Conservation (phyloP, 2,113 vertebrate species). For the Entomyzon cyanotis region DNA sequence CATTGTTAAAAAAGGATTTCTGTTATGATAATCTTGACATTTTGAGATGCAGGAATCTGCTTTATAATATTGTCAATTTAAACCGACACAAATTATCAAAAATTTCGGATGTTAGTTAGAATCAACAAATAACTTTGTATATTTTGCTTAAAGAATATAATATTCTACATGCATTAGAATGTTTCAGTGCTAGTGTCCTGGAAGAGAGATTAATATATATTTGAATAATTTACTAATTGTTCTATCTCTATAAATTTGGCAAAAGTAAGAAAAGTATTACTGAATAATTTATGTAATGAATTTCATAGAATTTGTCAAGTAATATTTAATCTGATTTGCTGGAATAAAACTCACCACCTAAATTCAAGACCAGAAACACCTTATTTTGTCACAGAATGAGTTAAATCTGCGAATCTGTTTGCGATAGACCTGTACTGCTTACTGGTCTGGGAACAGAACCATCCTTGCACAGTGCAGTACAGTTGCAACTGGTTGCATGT, state of each 20-base stretch:
- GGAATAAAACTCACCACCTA: background rate
- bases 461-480: background rate
- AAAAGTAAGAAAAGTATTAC: constrained; percentile 19
- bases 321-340: background rate
- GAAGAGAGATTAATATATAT: background rate
- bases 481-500: background rate
- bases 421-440: background rate
- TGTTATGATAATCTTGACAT: background rate
- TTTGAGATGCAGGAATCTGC: background rate
- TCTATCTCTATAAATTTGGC: background rate
- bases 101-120: background rate
- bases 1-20: background rate
- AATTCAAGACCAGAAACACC: background rate
- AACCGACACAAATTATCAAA: background rate
- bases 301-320: background rate
- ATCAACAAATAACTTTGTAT: background rate
- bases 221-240: constrained; percentile 22
- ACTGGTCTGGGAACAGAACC: background rate
- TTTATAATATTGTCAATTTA: background rate
- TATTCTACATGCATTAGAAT: background rate
- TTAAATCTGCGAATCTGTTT: background rate
- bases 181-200: background rate
- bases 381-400: background rate
- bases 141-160: background rate
- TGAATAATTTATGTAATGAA: constrained; percentile 5